Evolutionary conservation across 2,113 vertebrate genomes (phyloP), one percentile per base, ranked within the genome.

Genomic region (Siniperca chuatsi): DNA sequence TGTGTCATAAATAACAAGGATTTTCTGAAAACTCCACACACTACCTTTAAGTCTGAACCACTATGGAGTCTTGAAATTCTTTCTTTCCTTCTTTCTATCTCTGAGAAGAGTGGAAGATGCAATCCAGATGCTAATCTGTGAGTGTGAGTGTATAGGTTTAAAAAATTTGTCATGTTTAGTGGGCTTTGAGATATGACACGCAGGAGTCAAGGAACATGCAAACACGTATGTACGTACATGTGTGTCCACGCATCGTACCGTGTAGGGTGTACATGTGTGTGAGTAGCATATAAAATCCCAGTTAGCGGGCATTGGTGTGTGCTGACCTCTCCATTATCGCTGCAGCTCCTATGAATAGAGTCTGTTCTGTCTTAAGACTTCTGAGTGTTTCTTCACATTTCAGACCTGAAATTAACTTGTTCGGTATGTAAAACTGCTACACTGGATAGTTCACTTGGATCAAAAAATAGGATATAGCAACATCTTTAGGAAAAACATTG

Each of bases 91-190:
- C 23, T 44, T 33, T 55, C 42, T 48, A 21, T 50, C 42, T 58
- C 35, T 52, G 3, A 46, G 29, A 58, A n/a, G 25, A 58, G n/a
- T 0, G 16, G 4, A 50, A 40, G 6, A 35, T 29, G 8, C 33
- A 33, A 35, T 87, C 82, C 89, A 88, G 89, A 92, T 89, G 87
- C 84, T 68, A 67, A 68, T 75, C 52, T 69, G 77, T 15, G 70
- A 8, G 9, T 64, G 18, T 79, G 48, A 55, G 20, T 85, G 84
- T 72, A 73, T 71, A 72, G 84, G 61, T 92, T 92, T 87, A 91
- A 89, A 80, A 89, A 83, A 92, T 88, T 90, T 88, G 66, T 48
- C 84, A 65, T 44, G 86, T 89, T 81, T 84, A 72, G 79, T 1
- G 57, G 58, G 82, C 79, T 90, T 89, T 86, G 64, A 6, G 79